Conservation (phyloP, 35 echinoderm and acorn worm genomes). For the Stichopus chloronotus region DNA sequence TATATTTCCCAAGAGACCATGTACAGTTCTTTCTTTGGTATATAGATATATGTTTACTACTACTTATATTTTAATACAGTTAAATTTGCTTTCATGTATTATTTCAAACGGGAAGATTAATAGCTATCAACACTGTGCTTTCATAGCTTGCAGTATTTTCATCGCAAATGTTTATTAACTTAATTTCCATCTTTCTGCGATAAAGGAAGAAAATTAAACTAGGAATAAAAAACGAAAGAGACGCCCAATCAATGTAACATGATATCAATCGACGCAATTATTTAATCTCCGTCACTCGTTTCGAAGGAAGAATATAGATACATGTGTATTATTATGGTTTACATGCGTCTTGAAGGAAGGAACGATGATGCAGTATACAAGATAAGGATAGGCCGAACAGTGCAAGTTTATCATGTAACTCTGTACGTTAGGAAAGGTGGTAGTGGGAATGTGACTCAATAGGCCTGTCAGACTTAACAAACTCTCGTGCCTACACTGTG, state of each 20-base stretch:
- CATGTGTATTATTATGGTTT: too few relatives aligned
- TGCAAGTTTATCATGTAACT: too few relatives aligned
- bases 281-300: constrained; percentile 28
- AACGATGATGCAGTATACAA: too few relatives aligned
- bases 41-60: neutral
- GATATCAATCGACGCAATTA: constrained; percentile 40
- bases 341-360: too few relatives aligned
- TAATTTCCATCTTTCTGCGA: neutral
- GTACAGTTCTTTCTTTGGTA: constrained; percentile 22
- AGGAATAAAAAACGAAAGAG: neutral
- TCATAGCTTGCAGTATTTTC: constrained; percentile 12
- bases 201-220: neutral
- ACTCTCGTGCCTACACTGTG: too few relatives aligned
- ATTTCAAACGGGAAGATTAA: constrained; percentile 20
- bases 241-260: constrained; percentile 36
- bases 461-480: too few relatives aligned
- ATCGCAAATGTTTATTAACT: constrained; percentile 54
- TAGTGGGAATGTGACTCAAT: too few relatives aligned
- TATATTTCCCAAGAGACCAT: constrained; percentile 27
- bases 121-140: constrained; percentile 58
- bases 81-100: constrained; percentile 19
- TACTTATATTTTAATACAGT: constrained; percentile 22
- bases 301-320: neutral
- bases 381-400: too few relatives aligned
- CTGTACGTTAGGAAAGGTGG: too few relatives aligned